These are phyloP conservation scores for Phengaris arion DNA, from an alignment of 2,888 invertebrate genomes.

Conservation along the genomic window DNA sequence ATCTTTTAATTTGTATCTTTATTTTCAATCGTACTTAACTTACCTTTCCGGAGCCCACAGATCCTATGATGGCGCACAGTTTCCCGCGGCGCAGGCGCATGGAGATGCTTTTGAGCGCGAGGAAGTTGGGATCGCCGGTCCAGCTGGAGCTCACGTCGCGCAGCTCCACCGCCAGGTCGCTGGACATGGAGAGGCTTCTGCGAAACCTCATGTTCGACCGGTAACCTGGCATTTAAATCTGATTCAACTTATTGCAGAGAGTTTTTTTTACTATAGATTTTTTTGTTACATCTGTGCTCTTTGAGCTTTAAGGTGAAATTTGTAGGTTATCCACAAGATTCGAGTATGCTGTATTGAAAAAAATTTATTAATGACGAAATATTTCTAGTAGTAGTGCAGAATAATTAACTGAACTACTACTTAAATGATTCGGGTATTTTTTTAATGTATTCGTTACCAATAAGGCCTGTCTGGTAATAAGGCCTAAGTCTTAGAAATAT, in stretches of 20 bases:
- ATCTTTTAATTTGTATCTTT: neutral
- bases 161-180: slow-evolving; percentile 58
- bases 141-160: slow-evolving; percentile 72
- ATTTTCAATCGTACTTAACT: slow-evolving; percentile 7
- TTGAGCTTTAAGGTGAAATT: too few relatives aligned
- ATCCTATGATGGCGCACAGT: slow-evolving; percentile 85
- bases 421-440: too few relatives aligned
- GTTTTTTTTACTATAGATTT: neutral
- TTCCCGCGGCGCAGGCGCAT: slow-evolving; percentile 77
- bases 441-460: too few relatives aligned
- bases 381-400: too few relatives aligned
- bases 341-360: too few relatives aligned
- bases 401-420: too few relatives aligned
- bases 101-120: slow-evolving; percentile 77
- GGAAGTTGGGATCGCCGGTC: slow-evolving; percentile 71
- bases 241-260: neutral
- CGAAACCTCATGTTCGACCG: slow-evolving; percentile 44
- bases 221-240: slow-evolving; percentile 33
- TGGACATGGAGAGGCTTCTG: slow-evolving; percentile 55
- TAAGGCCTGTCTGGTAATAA: too few relatives aligned
- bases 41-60: slow-evolving; percentile 87
- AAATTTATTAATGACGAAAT: too few relatives aligned
- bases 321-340: too few relatives aligned
- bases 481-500: too few relatives aligned
- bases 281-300: too few relatives aligned